Conservation (phyloP, 2,113 vertebrate genomes). For the Cnemophilus loriae region DNA sequence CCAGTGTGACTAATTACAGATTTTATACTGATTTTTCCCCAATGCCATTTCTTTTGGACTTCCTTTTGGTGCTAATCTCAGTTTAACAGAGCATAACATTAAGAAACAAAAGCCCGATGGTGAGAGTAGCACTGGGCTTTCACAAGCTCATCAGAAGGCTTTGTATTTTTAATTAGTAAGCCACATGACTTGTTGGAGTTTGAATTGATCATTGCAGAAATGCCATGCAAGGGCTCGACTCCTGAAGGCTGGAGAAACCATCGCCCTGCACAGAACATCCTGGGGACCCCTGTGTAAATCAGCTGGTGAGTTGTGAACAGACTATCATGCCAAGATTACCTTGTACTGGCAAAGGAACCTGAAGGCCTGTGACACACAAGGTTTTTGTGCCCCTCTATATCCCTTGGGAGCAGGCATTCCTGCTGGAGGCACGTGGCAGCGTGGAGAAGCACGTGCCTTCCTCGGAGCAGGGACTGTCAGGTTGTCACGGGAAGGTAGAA, state of each 20-base stretch:
- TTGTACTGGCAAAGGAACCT: neutral
- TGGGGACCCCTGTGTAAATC: slow-evolving; percentile 54
- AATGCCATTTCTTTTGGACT: neutral
- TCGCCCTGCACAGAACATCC: neutral
- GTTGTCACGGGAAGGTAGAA: neutral
- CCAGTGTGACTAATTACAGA: neutral
- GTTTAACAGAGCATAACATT: neutral
- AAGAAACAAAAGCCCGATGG: neutral
- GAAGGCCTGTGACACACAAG: neutral
- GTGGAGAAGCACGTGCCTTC: neutral
- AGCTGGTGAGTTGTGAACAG: slow-evolving; percentile 24
- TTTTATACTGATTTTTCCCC: neutral
- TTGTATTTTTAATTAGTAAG: neutral
- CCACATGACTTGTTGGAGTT: neutral
- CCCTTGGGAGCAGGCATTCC: neutral
- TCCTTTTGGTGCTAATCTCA: neutral
- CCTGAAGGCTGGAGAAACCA: slow-evolving; percentile 31
- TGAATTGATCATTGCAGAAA: slow-evolving; percentile 30
- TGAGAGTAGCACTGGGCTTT: neutral
- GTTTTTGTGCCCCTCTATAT: neutral
- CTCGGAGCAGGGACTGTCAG: neutral
- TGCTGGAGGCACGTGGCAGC: neutral
- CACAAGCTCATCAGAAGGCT: neutral
- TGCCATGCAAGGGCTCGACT: neutral
- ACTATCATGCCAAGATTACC: neutral